These are phyloP conservation scores for Wiebesia pumilae DNA, from an alignment of 1,140 invertebrate genomes.

Conservation along the genomic window DNA sequence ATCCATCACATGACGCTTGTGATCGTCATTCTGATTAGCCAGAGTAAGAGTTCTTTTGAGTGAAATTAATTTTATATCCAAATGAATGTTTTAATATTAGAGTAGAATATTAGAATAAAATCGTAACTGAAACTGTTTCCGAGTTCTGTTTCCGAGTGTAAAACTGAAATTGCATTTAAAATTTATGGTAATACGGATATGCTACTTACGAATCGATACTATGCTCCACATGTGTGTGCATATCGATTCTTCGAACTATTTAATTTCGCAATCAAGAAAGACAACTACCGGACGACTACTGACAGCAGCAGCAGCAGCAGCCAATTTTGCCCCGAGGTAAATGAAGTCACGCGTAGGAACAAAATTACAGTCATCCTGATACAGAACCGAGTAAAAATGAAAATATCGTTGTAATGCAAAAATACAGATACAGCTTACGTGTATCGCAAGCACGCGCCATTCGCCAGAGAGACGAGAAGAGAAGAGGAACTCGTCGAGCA, in stretches of 20 bases:
- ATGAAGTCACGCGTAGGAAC: conserved; percentile 32
- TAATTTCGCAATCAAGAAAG: conserved; percentile 29
- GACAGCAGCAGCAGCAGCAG: neutral
- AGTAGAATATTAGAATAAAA: too few relatives aligned
- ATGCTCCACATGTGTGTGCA: neutral
- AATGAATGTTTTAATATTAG: too few relatives aligned
- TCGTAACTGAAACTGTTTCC: too few relatives aligned
- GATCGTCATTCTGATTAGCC: too few relatives aligned
- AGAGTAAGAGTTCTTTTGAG: too few relatives aligned
- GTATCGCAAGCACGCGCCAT: neutral
- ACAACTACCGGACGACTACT: neutral
- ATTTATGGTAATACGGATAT: neutral
- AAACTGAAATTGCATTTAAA: neutral
- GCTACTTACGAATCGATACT: neutral
- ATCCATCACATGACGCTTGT: too few relatives aligned
- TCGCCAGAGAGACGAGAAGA: neutral
- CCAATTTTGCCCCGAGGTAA: conserved; percentile 26
- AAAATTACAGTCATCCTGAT: conserved; percentile 34
- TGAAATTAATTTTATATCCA: too few relatives aligned
- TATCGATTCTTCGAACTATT: conserved; percentile 39
- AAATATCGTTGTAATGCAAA: conserved; percentile 22
- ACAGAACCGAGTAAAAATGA: neutral
- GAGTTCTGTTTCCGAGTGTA: too few relatives aligned
- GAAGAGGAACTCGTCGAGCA: conserved; percentile 19
- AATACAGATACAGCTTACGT: neutral